phyloP scores from a whole-genome alignment of 2,888 invertebrate species.

The Calephelis perditalis region DNA sequence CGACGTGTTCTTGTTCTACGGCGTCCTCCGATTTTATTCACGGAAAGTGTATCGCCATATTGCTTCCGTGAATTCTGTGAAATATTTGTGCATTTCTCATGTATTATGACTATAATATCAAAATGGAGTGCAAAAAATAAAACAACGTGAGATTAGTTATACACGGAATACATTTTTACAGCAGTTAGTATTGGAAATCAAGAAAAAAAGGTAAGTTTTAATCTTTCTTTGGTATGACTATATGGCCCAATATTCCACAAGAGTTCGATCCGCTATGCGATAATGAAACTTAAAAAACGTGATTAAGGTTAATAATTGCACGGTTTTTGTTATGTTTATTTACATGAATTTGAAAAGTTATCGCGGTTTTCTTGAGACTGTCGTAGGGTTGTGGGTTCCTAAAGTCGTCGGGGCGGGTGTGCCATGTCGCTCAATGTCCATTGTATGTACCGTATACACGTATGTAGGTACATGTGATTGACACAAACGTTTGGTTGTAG shows the following conservation, averaged over 20 bases:
- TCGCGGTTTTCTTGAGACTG: conserved; percentile 70
- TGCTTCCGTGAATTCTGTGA: conserved; percentile 75
- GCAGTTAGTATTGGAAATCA: conserved; percentile 45
- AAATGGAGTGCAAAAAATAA: conserved; percentile 67
- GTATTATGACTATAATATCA: conserved; percentile 72
- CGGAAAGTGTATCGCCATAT: conserved; percentile 77
- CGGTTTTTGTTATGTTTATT: conserved; percentile 79
- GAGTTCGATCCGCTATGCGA: conserved; percentile 79
- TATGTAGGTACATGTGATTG: conserved; percentile 71
- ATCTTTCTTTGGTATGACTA: conserved; percentile 74
- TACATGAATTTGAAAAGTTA: conserved; percentile 77
- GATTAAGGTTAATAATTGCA: conserved; percentile 80
- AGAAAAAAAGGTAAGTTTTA: conserved; percentile 73
- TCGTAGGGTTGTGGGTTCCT: conserved; percentile 47
- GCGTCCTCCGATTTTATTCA: conserved; percentile 77
- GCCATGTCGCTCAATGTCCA: conserved; percentile 53
- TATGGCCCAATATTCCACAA: conserved; percentile 80
- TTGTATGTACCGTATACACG: conserved; percentile 57
- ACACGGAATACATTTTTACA: conserved; percentile 50
- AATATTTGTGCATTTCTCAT: conserved; percentile 71
- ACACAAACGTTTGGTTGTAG: conserved; percentile 69
- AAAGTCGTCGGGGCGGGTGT: conserved; percentile 61
- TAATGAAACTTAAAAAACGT: conserved; percentile 80
- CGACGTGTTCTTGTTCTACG: conserved; percentile 75
- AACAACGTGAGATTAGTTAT: conserved; percentile 49